Evolutionary conservation across 1,140 invertebrate genomes (phyloP).

Genomic region (Lethrus apterus): DNA sequence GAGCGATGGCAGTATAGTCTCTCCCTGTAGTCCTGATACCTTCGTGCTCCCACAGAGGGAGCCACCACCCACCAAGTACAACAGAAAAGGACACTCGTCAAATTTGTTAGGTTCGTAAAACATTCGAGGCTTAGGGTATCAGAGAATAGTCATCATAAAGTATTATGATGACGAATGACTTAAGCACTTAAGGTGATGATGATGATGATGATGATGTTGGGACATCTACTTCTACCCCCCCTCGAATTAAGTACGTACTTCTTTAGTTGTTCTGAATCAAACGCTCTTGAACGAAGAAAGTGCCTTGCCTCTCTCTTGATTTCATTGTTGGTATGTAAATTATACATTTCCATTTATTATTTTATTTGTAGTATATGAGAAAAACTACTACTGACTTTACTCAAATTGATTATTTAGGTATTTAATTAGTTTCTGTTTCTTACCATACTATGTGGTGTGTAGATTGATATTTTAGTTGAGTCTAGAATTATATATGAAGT

Average conservation of each 20-base stretch:
- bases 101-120: constrained; percentile 38
- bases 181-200: constrained; percentile 2
- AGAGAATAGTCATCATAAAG: background rate
- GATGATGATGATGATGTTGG: constrained; percentile 4
- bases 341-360: no score
- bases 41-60: constrained; percentile 24
- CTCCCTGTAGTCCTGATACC: constrained; percentile 38
- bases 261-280: background rate
- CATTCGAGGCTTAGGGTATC: constrained; percentile 6
- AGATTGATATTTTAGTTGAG: no score
- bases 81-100: constrained; percentile 30
- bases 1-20: constrained; percentile 40
- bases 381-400: no score
- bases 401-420: no score
- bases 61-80: constrained; percentile 22
- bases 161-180: background rate
- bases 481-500: no score
- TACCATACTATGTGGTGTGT: no score
- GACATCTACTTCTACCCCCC: background rate
- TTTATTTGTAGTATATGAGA: no score
- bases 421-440: no score
- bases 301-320: no score
- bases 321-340: no score
- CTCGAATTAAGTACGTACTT: constrained; percentile 8
- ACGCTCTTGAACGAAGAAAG: constrained; percentile 10